Evolutionary conservation across 30 jellyfish, hydroid and myxozoan genomes (phyloP), one percentile per base, ranked within the genome.

Genomic region (Sanderia malayensis): DNA sequence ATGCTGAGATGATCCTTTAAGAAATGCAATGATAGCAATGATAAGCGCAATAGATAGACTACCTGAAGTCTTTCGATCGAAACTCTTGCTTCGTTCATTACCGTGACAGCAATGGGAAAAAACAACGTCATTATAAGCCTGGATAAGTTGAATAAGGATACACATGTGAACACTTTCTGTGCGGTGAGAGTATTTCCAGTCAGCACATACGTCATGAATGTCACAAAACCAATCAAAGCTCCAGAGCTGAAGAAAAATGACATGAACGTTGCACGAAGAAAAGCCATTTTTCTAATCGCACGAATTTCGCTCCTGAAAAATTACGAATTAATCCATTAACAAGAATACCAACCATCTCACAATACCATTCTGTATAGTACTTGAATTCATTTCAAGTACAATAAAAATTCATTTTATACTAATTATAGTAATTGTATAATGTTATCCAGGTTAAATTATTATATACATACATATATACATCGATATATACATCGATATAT

Each of bases 201-300:
- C 4, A 78, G 76, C 25, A 86, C 96, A 57, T 76, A 86, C 31
- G 96, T 86, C 93, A 72, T 72, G 78, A 86, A 78, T 30, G 96
- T 86, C 27, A 86, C 65, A 33, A 86, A 73, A 59, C 96, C 78
- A 72, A 86, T 86, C 23, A 86, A 55, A 3, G 96, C 58, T 0
- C 79, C 88, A 4, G 96, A 71, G 44, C 96, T 86, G 96, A 86
- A 86, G 92, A 86, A 86, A 75, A 86, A 86, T 33, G 96, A 77
- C 96, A 86, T 46, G 80, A 86, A 74, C 0, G 71, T 76, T 18
- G 96, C 96, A 9, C 96, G 89, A 2, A 81, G 78, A 66, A 41
- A 86, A 1, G 86, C 44, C 61, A 86, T 70, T 21, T 66, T 67
- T 24, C 88, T 67, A 23, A 86, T 28, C 29, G 90, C 88, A 19